A percentile compares a stretch with the other conserved stretches of the same genome.
phyloP scores from a whole-genome alignment of 2,797 vertebrate genomes.

The Ceyx erithaca region DNA sequence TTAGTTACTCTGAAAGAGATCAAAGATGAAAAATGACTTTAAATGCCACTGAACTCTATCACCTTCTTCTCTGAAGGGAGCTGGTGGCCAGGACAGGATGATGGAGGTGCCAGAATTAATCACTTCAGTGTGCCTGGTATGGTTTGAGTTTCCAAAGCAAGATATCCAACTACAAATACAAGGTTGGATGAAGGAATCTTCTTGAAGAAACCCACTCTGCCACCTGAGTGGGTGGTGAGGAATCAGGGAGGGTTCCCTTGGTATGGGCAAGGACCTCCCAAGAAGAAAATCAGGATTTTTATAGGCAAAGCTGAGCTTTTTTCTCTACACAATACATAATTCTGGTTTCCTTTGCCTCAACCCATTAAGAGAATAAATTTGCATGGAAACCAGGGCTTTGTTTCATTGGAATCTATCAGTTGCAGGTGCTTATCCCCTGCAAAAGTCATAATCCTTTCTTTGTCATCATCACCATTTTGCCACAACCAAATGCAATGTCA shows the following conservation, averaged over 20 bases:
- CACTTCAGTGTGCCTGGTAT: neutral
- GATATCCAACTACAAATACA: neutral
- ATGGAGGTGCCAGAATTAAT: neutral
- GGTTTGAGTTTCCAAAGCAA: neutral
- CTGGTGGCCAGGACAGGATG: neutral
- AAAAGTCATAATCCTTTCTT: slow-evolving; percentile 19
- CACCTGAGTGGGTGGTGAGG: neutral
- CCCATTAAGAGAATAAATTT: neutral
- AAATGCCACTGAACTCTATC: neutral
- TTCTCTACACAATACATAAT: neutral
- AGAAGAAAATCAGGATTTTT: neutral
- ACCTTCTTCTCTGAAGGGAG: neutral
- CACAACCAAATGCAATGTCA: neutral
- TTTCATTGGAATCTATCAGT: neutral
- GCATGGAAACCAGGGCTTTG: neutral
- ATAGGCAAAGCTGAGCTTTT: neutral
- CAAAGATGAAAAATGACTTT: neutral
- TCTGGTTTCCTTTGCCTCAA: neutral
- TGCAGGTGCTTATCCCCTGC: neutral
- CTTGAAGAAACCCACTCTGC: neutral
- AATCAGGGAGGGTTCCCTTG: neutral
- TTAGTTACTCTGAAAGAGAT: neutral
- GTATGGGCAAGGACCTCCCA: neutral
- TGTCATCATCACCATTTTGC: neutral
- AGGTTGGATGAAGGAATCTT: neutral